Conservation (phyloP, 2,888 invertebrate species). For the Tipula unca region DNA sequence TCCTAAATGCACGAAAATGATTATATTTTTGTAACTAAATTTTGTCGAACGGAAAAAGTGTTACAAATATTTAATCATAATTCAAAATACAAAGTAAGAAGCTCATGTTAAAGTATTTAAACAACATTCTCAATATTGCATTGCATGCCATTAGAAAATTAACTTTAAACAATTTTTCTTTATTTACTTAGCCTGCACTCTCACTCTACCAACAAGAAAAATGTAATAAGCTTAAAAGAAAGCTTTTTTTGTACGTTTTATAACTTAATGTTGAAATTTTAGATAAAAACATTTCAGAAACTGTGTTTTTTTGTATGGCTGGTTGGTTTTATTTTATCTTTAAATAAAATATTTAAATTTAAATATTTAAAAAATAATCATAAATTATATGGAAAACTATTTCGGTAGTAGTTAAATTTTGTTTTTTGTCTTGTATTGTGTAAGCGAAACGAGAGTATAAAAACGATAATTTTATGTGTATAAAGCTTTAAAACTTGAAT, state of each 20-base stretch:
- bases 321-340: neutral
- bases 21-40: neutral
- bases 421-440: neutral
- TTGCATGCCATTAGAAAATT: neutral
- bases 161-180: neutral
- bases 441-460: neutral
- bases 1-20: neutral
- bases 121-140: neutral
- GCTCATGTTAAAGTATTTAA: neutral
- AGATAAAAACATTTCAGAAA: neutral
- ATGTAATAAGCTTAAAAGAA: neutral
- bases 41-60: neutral
- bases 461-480: neutral
- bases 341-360: neutral
- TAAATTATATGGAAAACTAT: constrained; percentile 8
- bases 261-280: neutral
- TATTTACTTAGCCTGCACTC: neutral
- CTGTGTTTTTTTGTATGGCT: neutral
- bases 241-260: neutral
- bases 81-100: neutral
- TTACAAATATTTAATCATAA: neutral
- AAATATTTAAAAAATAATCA: neutral
- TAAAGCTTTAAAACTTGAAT: constrained; percentile 14
- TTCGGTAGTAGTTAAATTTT: neutral
- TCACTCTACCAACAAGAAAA: neutral